Conservation (phyloP, 2,888 invertebrate genomes). For the Nezara viridula region DNA sequence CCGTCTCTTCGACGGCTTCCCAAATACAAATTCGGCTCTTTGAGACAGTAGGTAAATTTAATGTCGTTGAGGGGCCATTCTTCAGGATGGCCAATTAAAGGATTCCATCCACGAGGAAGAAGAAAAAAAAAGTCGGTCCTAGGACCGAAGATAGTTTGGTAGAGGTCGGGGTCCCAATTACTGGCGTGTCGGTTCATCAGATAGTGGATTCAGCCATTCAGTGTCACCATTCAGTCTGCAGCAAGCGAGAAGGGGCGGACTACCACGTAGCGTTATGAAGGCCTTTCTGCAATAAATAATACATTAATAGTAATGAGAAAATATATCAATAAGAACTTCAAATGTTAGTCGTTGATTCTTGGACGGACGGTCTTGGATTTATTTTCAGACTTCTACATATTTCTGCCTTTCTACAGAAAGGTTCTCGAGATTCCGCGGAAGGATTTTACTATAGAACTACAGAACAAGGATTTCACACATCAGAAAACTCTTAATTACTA, state of each 20-base stretch:
- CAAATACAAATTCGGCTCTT: slow-evolving; percentile 47
- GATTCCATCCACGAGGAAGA: slow-evolving; percentile 38
- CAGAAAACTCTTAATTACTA: too few species aligned
- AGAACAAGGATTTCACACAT: too few species aligned
- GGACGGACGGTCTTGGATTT: too few species aligned
- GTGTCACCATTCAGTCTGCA: background rate
- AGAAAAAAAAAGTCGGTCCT: slow-evolving; percentile 20
- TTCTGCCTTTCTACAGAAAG: too few species aligned
- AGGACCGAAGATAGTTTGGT: slow-evolving; percentile 24
- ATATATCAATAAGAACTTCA: background rate
- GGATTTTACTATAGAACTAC: too few species aligned
- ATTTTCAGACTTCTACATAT: too few species aligned
- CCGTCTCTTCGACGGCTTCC: background rate
- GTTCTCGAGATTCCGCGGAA: too few species aligned
- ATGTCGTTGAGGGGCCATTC: slow-evolving; percentile 25
- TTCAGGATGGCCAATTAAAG: slow-evolving; percentile 53
- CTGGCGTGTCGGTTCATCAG: background rate
- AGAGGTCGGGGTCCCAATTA: slow-evolving; percentile 11
- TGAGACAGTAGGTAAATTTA: slow-evolving; percentile 46
- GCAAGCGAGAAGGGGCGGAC: too few species aligned
- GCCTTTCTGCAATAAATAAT: background rate
- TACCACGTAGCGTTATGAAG: background rate
- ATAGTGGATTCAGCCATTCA: background rate
- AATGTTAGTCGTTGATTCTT: too few species aligned
- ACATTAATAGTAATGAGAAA: background rate